Evolutionary conservation across 2,113 vertebrate genomes (phyloP), one percentile per base, ranked within the genome.

Genomic region (Oncorhynchus kisutch): DNA sequence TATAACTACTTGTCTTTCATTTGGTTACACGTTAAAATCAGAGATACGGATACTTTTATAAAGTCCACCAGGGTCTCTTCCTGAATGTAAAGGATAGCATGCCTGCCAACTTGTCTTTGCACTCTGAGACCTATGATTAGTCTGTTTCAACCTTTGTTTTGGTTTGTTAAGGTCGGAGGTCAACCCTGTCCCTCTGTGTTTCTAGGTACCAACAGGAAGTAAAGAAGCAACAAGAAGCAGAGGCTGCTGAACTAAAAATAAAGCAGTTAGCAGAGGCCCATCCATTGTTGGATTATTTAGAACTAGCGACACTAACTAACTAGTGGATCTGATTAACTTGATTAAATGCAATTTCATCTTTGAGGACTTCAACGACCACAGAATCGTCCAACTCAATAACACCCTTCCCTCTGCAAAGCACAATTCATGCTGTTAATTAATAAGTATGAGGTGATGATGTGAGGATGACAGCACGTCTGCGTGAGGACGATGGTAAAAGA

Each of bases 141-240:
- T 14, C 64, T 29, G 64, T 27, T 27, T 4, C 12, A 66, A 66
- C 64, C 11, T 64, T 64, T 29, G 1, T 14, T 51, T 14, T 66
- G 5, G 27, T 66, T 29, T 14, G 27, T 27, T 27, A 13, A 29
- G n/a, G 60, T 64, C 7, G 12, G 24, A 16, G 11, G 14, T 51
- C 13, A 34, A 45, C 65, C 16, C 31, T 73, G 18, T 54, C 4
- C 59, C 5, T 70, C 13, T 73, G 20, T 74, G 13, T 78, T 39
- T 81, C 24, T 57, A 86, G 84, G 73, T 84, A 86, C 70, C 77
- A 86, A 31, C 76, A 79, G 45, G 13, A 72, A 45, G 67, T 86
- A 25, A 65, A 67, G 27, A 13, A 14, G 18, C 66, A 67, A 27
- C 25, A 67, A 13, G 6, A 60, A n/a, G 57, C 16, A n/a, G n/a